A percentile compares a stretch with the other conserved stretches of the same genome.
Conservation (phyloP, 2,113 vertebrate species). For the Tachysurus fulvidraco region DNA sequence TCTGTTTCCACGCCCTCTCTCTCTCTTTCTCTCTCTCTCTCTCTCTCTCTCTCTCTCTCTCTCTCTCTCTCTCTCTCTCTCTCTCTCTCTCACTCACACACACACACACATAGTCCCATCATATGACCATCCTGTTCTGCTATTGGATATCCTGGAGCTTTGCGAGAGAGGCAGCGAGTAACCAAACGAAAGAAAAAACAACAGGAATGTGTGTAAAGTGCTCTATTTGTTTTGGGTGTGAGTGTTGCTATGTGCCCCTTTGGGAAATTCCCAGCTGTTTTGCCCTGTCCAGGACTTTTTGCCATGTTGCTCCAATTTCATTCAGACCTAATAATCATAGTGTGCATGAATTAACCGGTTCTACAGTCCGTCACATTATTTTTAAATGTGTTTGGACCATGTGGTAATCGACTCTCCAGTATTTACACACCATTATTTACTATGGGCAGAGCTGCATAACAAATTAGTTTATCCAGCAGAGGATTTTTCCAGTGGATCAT, state of each 20-base stretch:
- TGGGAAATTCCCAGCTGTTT: conserved; percentile 18
- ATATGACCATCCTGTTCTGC: conserved; percentile 67
- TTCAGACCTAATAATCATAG: background rate
- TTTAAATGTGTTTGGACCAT: background rate
- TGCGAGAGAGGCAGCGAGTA: background rate
- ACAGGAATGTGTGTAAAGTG: background rate
- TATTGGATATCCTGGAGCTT: conserved; percentile 60
- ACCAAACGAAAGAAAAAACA: background rate
- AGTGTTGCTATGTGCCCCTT: background rate
- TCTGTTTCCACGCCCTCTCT: conserved; percentile 42
- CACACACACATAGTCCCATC: conserved; percentile 54
- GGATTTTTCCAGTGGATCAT: background rate
- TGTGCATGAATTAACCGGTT: background rate
- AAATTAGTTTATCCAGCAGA: background rate
- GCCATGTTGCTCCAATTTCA: background rate
- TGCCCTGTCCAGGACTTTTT: background rate
- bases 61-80: background rate
- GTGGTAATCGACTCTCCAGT: background rate
- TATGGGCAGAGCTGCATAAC: background rate
- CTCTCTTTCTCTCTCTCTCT: too few species aligned
- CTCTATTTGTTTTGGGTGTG: conserved; percentile 1
- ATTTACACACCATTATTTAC: conserved; percentile 20
- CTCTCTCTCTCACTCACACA: background rate
- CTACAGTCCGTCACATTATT: background rate
- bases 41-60: conserved; percentile 37